Evolutionary conservation across 2,888 invertebrate genomes (phyloP).

Genomic region (Malthinus flaveolus): DNA sequence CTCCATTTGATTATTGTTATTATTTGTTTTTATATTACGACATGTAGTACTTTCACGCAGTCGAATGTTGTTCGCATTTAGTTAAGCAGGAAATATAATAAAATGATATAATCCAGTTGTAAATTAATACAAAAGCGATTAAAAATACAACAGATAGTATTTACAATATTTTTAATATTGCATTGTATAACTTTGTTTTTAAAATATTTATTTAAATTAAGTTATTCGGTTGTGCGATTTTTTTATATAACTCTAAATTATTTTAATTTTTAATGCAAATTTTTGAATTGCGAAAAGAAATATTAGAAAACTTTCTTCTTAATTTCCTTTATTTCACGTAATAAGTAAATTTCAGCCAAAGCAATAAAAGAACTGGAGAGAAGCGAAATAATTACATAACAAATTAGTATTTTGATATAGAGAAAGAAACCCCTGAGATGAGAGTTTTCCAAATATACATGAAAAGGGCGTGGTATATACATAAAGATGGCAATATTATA

Average conservation of each 20-base stretch:
- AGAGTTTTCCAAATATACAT: no score
- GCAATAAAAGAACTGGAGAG: no score
- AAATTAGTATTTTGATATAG: no score
- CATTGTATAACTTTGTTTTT: background rate
- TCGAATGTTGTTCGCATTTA: constrained; percentile 21
- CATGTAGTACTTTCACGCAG: constrained; percentile 21
- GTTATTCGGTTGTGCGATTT: background rate
- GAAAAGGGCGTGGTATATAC: no score
- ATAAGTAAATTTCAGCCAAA: no score
- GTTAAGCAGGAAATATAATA: constrained; percentile 21
- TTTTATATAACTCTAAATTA: no score
- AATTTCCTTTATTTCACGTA: background rate
- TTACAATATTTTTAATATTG: background rate
- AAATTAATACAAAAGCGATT: constrained; percentile 19
- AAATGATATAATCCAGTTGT: constrained; percentile 16
- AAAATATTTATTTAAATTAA: background rate
- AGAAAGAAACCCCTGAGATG: no score
- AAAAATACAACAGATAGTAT: constrained; percentile 5
- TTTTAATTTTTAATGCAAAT: background rate
- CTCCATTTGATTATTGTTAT: constrained; percentile 1
- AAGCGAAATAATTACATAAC: no score
- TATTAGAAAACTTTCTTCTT: background rate
- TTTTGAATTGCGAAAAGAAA: constrained; percentile 1
- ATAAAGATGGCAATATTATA: no score
- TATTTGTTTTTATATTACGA: constrained; percentile 20